Base-by-base conservation (phyloP, 23 tunicate species). In the Trididemnum miniatum region DNA sequence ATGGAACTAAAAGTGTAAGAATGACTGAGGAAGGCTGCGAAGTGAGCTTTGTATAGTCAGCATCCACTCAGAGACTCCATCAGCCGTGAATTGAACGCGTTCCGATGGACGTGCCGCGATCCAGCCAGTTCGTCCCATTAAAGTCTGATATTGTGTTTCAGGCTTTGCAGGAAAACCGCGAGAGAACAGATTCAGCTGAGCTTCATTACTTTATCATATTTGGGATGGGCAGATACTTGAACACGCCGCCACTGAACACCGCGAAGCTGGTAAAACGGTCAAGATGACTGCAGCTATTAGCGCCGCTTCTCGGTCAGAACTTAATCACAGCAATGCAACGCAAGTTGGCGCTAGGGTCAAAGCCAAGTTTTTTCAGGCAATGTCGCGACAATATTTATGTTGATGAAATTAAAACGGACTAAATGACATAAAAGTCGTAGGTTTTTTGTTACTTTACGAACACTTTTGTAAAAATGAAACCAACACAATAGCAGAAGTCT, bases 161-260 rank as follows among this genome's bases (percentile, higher is more conserved):
- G 88, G 97, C 91, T 20, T 50, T 91, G 33, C 97, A 91, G 33
- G 97, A 91, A 60, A 86, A 80, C 64, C 76, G 97, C 2, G 88
- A 86, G 25, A 80, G 97, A 28, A 33, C 85, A 20, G 97, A 91
- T 49, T 91, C 91, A 1, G 89, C 85, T 29, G 91, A 86, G 65
- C 37, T 76, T 57, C 91, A 91, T 37, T 86, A 86, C 54, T 50
- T 72, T 40, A 86, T 49, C 97, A 91, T 50, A 35, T 91, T 37
- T 86, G 91, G 91, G 87, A 91, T 49, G 88, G 82, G 1, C 85
- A 91, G 39, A 64, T 91, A 7, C 85, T 91, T 0, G 97, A 91
- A 71, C 89, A 91, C 81, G 97, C 97, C 23, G 78, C 88, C 7
- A 86, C 35, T 59, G 80, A 89, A 35, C 91, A 86, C 37, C 49